A percentile compares a stretch with the other conserved stretches of the same genome.
Evolutionary conservation across 2,797 vertebrate genomes (phyloP).

Genomic region (Gymnothorax javanicus): DNA sequence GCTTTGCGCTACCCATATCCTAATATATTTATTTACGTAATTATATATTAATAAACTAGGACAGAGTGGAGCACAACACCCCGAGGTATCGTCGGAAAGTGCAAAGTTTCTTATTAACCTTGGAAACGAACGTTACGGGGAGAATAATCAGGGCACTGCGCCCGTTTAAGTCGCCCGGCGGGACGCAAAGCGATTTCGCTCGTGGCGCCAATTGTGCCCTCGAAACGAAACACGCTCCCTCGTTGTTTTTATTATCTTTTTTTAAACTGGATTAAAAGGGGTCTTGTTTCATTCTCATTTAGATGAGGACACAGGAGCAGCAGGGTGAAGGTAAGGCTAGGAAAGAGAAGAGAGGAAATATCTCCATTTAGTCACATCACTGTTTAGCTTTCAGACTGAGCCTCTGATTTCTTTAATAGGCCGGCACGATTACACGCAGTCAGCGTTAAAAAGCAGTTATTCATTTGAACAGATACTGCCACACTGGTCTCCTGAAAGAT

Average conservation of each 20-base stretch:
- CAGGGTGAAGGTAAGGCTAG: no score
- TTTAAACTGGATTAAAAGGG: neutral
- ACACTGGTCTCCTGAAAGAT: neutral
- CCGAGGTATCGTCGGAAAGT: neutral
- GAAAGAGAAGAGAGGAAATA: no score
- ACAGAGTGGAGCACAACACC: conserved; percentile 13
- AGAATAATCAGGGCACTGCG: neutral
- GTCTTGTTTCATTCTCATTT: neutral
- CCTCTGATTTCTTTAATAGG: neutral
- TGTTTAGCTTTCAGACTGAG: neutral
- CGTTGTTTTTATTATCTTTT: neutral
- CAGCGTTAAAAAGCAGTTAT: neutral
- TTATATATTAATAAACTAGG: conserved; percentile 9
- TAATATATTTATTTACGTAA: conserved; percentile 17
- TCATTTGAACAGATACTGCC: neutral
- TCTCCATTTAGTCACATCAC: neutral
- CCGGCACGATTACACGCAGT: neutral
- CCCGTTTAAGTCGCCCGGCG: neutral
- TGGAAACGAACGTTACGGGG: conserved; percentile 7
- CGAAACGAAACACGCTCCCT: neutral
- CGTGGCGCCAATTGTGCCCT: neutral
- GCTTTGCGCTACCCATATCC: neutral
- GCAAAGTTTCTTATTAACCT: conserved; percentile 13
- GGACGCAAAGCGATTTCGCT: neutral
- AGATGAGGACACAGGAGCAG: neutral